Conservation (phyloP, 1,140 invertebrate species). For the Bombus superbus region DNA sequence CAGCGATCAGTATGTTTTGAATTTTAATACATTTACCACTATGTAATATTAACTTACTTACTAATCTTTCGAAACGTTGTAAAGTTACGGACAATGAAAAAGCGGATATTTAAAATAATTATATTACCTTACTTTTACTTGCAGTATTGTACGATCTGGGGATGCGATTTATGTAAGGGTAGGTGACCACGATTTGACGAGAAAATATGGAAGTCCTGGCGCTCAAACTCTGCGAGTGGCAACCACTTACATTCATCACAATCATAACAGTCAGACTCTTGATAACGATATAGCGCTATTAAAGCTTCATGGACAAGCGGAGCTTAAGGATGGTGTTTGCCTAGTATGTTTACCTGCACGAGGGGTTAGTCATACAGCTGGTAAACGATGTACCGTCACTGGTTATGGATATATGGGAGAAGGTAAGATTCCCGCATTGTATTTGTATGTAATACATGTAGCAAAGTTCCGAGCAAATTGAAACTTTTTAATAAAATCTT, state of each 20-base stretch:
- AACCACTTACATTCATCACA: conserved; percentile 97
- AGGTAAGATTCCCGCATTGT: conserved; percentile 82
- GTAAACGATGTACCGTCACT: conserved; percentile 95
- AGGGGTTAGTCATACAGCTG: conserved; percentile 92
- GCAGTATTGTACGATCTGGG: conserved; percentile 93
- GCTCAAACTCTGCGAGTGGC: conserved; percentile 94
- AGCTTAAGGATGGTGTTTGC: conserved; percentile 92
- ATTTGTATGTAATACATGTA: not conserved
- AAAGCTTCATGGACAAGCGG: conserved; percentile 95
- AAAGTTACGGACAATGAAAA: not conserved
- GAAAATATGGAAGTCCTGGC: conserved; percentile 92
- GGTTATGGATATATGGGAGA: conserved; percentile 97
- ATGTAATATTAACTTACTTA: not conserved
- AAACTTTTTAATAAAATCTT: no score
- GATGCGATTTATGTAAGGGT: conserved; percentile 96
- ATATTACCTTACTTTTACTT: conserved; percentile 64
- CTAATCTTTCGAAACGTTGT: not conserved
- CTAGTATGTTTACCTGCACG: conserved; percentile 94
- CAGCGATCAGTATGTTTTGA: not conserved
- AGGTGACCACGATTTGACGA: conserved; percentile 95
- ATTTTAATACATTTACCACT: not conserved
- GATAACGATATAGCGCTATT: conserved; percentile 98
- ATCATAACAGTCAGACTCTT: conserved; percentile 97
- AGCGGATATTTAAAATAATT: not conserved
- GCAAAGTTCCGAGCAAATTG: not conserved